Percentiles rank a stretch among this genome's conserved stretches.
phyloP scores from a whole-genome alignment of 2,888 invertebrate genomes.

The Acleris laterana region DNA sequence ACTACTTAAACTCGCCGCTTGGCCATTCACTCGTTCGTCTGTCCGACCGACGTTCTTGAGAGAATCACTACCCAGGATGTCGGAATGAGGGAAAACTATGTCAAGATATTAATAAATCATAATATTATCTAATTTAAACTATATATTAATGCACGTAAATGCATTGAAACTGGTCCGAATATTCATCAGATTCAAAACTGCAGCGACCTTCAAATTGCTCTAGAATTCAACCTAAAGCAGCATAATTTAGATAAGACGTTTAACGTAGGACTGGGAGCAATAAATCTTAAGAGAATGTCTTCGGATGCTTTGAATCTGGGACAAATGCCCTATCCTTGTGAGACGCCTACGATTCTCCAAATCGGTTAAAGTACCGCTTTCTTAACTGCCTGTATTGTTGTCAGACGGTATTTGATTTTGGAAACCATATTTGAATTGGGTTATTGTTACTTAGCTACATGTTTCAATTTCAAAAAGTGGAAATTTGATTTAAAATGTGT shows the following conservation, averaged over 20 bases:
- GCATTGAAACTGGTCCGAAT: slow-evolving; percentile 5
- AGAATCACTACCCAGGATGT: too few relatives aligned
- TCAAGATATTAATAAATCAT: background rate
- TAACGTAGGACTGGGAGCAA: background rate
- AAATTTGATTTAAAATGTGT: too few relatives aligned
- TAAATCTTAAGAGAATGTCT: slow-evolving; percentile 17
- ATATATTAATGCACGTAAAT: slow-evolving; percentile 8
- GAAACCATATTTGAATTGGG: background rate
- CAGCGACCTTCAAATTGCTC: slow-evolving; percentile 23
- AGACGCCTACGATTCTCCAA: slow-evolving; percentile 8
- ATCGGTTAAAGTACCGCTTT: slow-evolving; percentile 7
- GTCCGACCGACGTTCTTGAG: too few relatives aligned
- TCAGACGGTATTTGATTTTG: background rate
- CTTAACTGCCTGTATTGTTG: slow-evolving; percentile 1
- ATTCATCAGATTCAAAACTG: slow-evolving; percentile 25
- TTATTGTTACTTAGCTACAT: background rate
- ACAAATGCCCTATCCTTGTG: slow-evolving; percentile 14
- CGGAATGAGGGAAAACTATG: too few relatives aligned
- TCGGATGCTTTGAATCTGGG: slow-evolving; percentile 5
- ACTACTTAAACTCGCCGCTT: too few relatives aligned
- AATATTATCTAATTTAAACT: slow-evolving; percentile 11
- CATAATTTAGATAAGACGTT: background rate
- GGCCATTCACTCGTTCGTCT: too few relatives aligned
- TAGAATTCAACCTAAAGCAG: slow-evolving; percentile 14
- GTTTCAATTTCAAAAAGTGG: too few relatives aligned